Conservation (phyloP, 1,140 invertebrate genomes). For the Nymphalis io region DNA sequence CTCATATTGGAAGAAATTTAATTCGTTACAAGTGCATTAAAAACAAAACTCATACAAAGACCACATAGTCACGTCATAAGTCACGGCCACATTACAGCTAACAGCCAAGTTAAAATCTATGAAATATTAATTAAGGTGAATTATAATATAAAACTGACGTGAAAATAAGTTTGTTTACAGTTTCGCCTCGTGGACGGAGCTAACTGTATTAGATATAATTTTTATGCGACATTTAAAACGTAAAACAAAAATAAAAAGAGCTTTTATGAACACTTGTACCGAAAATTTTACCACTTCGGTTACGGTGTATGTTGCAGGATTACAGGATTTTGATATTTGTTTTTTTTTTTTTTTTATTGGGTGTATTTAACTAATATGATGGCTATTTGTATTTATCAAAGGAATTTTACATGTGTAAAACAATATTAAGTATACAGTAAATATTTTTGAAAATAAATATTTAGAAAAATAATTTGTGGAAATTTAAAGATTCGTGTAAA, state of each 20-base stretch:
- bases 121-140: slow-evolving; percentile 9
- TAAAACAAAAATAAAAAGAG: slow-evolving; percentile 65
- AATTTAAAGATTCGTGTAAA: too few species aligned
- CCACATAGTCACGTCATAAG: too few species aligned
- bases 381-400: too few species aligned
- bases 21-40: too few species aligned
- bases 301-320: slow-evolving; percentile 34
- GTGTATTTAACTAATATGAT: not conserved
- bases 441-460: too few species aligned
- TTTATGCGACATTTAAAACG: slow-evolving; percentile 64
- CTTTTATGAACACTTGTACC: slow-evolving; percentile 67
- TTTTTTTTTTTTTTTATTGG: not conserved
- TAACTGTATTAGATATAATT: slow-evolving; percentile 54
- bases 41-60: too few species aligned
- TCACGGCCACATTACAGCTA: too few species aligned
- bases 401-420: too few species aligned
- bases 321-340: slow-evolving; percentile 4
- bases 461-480: too few species aligned
- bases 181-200: slow-evolving; percentile 45
- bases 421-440: too few species aligned
- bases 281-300: slow-evolving; percentile 56
- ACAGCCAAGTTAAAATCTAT: too few species aligned
- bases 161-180: slow-evolving; percentile 30
- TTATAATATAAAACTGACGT: not conserved
- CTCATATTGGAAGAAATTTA: too few species aligned